Base-by-base conservation (phyloP, 2,797 vertebrate genomes). In the Meda fulgida region DNA sequence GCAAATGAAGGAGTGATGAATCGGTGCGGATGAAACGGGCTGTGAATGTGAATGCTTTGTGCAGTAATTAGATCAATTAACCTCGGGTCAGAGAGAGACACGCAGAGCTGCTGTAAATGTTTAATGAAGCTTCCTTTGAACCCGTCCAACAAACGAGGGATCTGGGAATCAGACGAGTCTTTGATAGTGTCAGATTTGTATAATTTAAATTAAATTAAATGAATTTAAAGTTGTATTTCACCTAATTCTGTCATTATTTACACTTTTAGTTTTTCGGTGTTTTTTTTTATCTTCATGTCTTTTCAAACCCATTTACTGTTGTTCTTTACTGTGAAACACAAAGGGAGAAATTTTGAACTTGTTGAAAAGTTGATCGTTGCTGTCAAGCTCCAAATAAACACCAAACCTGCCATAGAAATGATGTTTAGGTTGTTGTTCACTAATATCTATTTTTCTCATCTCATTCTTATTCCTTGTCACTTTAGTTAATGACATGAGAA, bases 61-160 rank as follows among this genome's bases (percentile, higher is more conserved):
- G 84, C 46, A 67, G 82, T 92, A 93, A 93, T 93, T 90, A 91
- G 87, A 88, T 91, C 81, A 93, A 92, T 94, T 92, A 94, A 94
- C 92, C 93, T 85, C 86, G 53, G 92, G 93, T 94, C 91, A 88
- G 89, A 81, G 84, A 77, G 86, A 88, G 84, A n/a, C 80, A 83
- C 83, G 88, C 88, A 36, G 80, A 84, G 89, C 46, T 84, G 80
- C 89, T 91, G 92, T 93, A 92, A 93, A 94, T 95, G 91, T 93
- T 95, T 94, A 89, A 94, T 93, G 90, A 92, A 87, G 88, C 89
- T 83, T 89, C 87, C 91, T 90, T 93, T 93, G 91, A 94, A 93
- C 90, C 91, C 65, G 84, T 91, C 40, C 78, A 38, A 66, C 66
- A 78, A 83, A 82, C 31, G 78, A 89, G 85, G 84, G 85, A 84